Evolutionary conservation across 2,888 invertebrate species (phyloP).

Genomic region (Megalurothrips usitatus): DNA sequence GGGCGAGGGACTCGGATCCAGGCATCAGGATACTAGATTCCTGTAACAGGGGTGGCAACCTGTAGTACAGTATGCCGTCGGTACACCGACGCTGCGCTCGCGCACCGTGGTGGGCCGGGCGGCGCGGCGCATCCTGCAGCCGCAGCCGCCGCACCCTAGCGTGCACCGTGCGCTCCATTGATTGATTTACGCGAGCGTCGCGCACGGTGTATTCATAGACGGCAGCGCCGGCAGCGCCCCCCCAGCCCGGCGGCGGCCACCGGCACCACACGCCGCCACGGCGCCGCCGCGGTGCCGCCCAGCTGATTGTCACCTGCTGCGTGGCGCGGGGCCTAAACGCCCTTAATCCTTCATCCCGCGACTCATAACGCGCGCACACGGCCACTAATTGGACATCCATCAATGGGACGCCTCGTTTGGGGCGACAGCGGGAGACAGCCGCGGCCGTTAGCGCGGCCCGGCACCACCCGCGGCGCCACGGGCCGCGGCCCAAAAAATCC

Average conservation of each 20-base stretch:
- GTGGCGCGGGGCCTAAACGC: slow-evolving; percentile 2
- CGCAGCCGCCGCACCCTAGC: not conserved
- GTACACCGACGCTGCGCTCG: no score
- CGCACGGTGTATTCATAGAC: no score
- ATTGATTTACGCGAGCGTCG: slow-evolving; percentile 5
- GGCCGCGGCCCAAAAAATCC: not conserved
- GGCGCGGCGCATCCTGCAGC: not conserved
- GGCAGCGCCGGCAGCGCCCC: no score
- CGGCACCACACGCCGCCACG: not conserved
- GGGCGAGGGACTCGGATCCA: no score
- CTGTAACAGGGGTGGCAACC: no score
- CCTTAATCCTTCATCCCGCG: slow-evolving; percentile 21
- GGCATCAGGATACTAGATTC: no score
- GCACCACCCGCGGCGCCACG: slow-evolving; percentile 7
- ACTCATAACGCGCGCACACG: not conserved
- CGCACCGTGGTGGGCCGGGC: not conserved
- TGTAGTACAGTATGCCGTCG: no score
- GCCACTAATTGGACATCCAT: slow-evolving; percentile 18
- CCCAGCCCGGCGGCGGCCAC: not conserved
- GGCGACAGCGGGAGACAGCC: not conserved
- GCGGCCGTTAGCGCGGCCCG: not conserved
- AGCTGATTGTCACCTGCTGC: not conserved
- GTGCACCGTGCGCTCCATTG: not conserved
- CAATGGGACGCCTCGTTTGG: not conserved
- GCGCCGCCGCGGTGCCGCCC: not conserved